phyloP scores from a whole-genome alignment of 2,797 vertebrate genomes.

The Rachycentron canadum region DNA sequence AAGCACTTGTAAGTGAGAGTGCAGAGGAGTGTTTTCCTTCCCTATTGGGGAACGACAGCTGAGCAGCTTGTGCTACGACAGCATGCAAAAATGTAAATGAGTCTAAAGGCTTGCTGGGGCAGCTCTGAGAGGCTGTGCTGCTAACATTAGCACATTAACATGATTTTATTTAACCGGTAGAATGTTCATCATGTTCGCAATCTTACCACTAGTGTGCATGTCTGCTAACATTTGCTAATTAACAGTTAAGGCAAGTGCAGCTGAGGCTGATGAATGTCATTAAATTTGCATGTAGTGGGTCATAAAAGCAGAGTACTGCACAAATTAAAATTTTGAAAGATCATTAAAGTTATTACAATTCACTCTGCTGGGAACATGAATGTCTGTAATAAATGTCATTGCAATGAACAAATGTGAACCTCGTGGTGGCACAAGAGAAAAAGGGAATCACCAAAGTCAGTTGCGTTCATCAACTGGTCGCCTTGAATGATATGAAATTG shows the following conservation, averaged over 20 bases:
- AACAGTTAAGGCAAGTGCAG: background rate
- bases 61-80: background rate
- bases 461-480: background rate
- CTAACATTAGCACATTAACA: background rate
- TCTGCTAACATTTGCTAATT: background rate
- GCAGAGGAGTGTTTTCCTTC: no score
- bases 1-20: background rate
- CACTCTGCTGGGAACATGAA: background rate
- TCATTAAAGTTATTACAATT: background rate
- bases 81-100: background rate
- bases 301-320: background rate
- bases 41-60: no score
- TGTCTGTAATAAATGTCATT: background rate
- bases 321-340: background rate
- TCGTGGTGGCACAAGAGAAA: background rate
- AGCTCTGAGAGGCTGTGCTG: background rate
- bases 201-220: background rate
- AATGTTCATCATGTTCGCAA: background rate
- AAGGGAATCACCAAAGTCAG: background rate
- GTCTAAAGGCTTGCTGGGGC: background rate
- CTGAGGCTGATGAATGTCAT: background rate
- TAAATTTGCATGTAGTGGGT: background rate
- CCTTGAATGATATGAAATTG: background rate
- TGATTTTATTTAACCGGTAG: background rate
- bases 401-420: background rate